Percentiles rank a stretch among this genome's conserved stretches.
phyloP scores from a whole-genome alignment of 2,888 invertebrate genomes.

The Listrodromus nycthemerus region DNA sequence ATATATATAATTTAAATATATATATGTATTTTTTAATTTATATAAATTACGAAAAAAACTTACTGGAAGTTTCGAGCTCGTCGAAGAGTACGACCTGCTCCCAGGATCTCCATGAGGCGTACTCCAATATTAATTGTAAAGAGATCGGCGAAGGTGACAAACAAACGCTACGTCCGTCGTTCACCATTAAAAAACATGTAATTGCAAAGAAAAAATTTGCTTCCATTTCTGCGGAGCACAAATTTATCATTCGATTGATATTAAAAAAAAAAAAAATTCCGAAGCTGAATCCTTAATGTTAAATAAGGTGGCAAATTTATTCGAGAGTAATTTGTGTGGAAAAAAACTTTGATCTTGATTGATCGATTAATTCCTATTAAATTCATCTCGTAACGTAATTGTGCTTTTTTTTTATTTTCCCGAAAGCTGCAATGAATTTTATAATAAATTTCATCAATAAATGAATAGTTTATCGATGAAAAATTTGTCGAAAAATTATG shows the following conservation, averaged over 20 bases:
- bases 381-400: slow-evolving; percentile 3
- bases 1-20: background rate
- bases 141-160: slow-evolving; percentile 78
- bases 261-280: background rate
- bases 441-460: background rate
- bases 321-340: background rate
- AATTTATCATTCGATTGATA: slow-evolving; percentile 5
- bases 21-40: background rate
- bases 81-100: slow-evolving; percentile 85
- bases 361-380: background rate
- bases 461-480: background rate
- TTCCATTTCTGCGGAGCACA: slow-evolving; percentile 39
- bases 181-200: slow-evolving; percentile 50
- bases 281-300: background rate
- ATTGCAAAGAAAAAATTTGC: slow-evolving; percentile 32
- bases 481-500: background rate
- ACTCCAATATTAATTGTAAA: slow-evolving; percentile 85
- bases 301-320: background rate
- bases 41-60: slow-evolving; percentile 23
- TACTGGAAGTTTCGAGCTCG: slow-evolving; percentile 75
- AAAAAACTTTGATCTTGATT: too few relatives aligned
- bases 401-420: background rate
- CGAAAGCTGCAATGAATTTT: background rate
- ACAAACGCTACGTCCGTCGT: slow-evolving; percentile 32
- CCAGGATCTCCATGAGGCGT: slow-evolving; percentile 86